phyloP scores from a whole-genome alignment of 35 echinoderm and acorn worm species.

The Ophiothrix spiculata region DNA sequence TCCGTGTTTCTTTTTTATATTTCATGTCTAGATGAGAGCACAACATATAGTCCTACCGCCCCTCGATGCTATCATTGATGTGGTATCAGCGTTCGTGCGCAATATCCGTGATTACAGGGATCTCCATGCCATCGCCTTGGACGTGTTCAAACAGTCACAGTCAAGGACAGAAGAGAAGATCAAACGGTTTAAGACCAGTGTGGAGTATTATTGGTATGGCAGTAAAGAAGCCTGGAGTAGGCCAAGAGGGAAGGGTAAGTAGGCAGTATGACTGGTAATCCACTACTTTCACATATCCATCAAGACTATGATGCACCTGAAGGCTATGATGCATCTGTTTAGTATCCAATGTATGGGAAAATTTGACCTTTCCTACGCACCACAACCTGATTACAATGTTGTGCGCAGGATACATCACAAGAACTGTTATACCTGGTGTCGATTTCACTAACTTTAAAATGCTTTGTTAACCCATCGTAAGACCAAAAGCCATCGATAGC shows the following conservation, averaged over 20 bases:
- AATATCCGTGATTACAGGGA: slow-evolving; percentile 70
- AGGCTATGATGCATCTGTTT: neutral
- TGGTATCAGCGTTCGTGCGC: slow-evolving; percentile 63
- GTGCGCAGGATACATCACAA: neutral
- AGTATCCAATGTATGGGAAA: neutral
- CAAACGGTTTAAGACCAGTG: slow-evolving; percentile 79
- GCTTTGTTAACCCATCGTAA: too few species aligned
- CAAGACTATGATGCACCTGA: neutral
- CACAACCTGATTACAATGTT: neutral
- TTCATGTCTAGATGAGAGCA: slow-evolving; percentile 44
- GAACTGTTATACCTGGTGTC: neutral
- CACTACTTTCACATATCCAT: neutral
- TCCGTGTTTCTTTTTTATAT: neutral
- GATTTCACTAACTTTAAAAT: too few species aligned
- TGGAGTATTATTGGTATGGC: slow-evolving; percentile 87
- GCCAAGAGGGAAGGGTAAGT: slow-evolving; percentile 76
- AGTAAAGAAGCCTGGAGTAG: slow-evolving; percentile 86
- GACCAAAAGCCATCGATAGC: too few species aligned
- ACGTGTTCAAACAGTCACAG: slow-evolving; percentile 74
- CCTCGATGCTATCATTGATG: slow-evolving; percentile 67
- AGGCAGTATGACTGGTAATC: too few species aligned
- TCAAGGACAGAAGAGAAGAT: slow-evolving; percentile 78
- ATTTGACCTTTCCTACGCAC: neutral
- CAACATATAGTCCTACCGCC: slow-evolving; percentile 86
- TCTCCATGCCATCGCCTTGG: slow-evolving; percentile 80